Conservation (phyloP, 2,113 vertebrate genomes). For the Peromyscus polionotus region DNA sequence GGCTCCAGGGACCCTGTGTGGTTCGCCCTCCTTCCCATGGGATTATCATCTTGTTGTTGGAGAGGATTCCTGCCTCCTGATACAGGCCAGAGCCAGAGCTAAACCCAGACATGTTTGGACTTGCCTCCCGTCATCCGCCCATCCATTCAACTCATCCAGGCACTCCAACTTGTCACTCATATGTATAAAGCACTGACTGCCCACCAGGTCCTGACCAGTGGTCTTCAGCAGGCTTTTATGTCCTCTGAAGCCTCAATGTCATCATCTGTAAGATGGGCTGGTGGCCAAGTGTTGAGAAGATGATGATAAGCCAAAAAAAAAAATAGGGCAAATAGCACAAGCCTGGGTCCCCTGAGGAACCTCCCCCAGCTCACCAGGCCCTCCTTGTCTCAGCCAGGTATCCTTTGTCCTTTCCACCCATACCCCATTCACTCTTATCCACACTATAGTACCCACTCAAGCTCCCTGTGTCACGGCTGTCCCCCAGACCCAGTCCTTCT, state of each 20-base stretch:
- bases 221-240: not conserved
- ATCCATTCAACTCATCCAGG: not conserved
- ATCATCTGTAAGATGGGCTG: not conserved
- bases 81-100: not conserved
- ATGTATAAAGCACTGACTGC: not conserved
- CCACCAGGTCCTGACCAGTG: not conserved
- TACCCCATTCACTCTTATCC: not conserved
- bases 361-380: not conserved
- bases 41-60: not conserved
- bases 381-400: not conserved
- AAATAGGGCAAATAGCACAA: not conserved
- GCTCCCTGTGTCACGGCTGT: not conserved
- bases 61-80: not conserved
- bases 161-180: not conserved
- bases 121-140: not conserved
- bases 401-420: not conserved
- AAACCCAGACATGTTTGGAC: not conserved
- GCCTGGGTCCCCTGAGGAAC: rapidly evolving
- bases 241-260: not conserved
- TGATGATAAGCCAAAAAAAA: not conserved
- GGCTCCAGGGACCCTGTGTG: rapidly evolving
- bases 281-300: not conserved
- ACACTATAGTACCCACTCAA: not conserved
- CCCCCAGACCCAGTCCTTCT: not conserved
- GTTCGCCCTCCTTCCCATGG: rapidly evolving